Base-by-base conservation (phyloP, 2,113 vertebrate genomes). In the Oreochromis tanganicae region DNA sequence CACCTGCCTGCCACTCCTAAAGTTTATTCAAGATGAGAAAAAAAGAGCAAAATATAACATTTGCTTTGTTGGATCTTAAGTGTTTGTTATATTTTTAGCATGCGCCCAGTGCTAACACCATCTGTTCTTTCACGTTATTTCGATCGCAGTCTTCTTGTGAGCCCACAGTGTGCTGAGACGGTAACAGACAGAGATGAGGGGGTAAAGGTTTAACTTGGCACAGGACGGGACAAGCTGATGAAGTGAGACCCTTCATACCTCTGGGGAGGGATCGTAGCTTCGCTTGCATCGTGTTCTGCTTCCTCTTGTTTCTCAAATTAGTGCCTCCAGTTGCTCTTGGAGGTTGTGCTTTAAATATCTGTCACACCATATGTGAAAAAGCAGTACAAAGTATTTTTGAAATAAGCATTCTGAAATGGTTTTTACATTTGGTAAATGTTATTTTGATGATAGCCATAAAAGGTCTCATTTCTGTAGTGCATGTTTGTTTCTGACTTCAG, bases 261-360 rank as follows among this genome's bases (percentile, higher is more conserved):
- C 85, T 10, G 34, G 80, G 82, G 92, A 85, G 54, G 85, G 81
- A 88, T 93, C 75, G 73, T 50, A 52, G 82, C 66, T 84, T 59
- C 4, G 7, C 46, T 59, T 80, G 83, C 84, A 86, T 91, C 87
- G 9, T 79, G 81, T 93, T 92, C 87, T 90, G 87, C 91, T 92
- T 89, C 90, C 87, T 91, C 87, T 92, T 81, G 68, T 87, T 92
- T 93, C 92, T 94, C 89, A 91, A 86, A 89, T 92, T 89, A 90
- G 92, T 54, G 83, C 84, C 85, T 93, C 87, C 87, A 82, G 87
- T 89, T 89, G 83, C 80, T 63, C 83, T 82, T 50, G 50, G 83
- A 83, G 81, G 82, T 46, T 32, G n/a, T 7, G 32, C 79, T 90
- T 88, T 84, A 91, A 85, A 93, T 89, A 88, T 83, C 81, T 63